Percentiles rank a stretch among this genome's conserved stretches.
Evolutionary conservation across 1,140 invertebrate genomes (phyloP).

Genomic region (Temnothorax nylanderi): DNA sequence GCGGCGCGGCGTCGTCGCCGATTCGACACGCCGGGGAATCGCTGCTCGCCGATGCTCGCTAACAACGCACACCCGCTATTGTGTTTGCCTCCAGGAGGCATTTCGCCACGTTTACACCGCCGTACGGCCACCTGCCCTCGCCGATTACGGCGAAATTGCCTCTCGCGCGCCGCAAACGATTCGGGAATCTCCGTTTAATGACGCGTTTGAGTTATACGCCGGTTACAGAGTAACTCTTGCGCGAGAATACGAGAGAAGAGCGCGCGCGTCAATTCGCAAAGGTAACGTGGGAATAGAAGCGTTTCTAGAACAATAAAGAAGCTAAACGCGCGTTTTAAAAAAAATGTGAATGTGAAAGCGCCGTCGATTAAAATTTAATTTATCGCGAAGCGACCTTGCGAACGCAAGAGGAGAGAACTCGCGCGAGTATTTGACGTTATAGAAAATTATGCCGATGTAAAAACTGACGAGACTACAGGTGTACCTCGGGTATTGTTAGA

Average conservation of each 20-base stretch:
- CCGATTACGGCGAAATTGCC: conserved; percentile 25
- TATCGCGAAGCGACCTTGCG: neutral
- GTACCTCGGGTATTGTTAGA: neutral
- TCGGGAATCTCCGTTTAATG: conserved; percentile 43
- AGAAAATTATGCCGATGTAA: neutral
- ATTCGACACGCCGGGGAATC: conserved; percentile 27
- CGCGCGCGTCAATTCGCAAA: neutral
- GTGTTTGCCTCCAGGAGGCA: conserved; percentile 29
- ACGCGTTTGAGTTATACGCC: neutral
- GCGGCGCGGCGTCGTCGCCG: neutral
- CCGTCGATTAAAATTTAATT: neutral
- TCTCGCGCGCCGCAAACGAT: conserved; percentile 12
- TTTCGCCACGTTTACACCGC: conserved; percentile 49
- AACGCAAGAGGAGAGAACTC: neutral
- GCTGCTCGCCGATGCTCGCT: conserved; percentile 14
- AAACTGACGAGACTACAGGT: neutral
- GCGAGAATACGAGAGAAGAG: neutral
- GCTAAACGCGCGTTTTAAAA: neutral
- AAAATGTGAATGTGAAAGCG: neutral
- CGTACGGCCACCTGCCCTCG: conserved; percentile 25
- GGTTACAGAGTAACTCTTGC: neutral
- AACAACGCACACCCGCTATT: conserved; percentile 32
- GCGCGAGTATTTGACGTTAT: neutral
- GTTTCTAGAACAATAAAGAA: neutral
- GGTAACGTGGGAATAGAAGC: neutral